Base-by-base conservation (phyloP, 2,888 invertebrate genomes). In the Aporophyla nigra region DNA sequence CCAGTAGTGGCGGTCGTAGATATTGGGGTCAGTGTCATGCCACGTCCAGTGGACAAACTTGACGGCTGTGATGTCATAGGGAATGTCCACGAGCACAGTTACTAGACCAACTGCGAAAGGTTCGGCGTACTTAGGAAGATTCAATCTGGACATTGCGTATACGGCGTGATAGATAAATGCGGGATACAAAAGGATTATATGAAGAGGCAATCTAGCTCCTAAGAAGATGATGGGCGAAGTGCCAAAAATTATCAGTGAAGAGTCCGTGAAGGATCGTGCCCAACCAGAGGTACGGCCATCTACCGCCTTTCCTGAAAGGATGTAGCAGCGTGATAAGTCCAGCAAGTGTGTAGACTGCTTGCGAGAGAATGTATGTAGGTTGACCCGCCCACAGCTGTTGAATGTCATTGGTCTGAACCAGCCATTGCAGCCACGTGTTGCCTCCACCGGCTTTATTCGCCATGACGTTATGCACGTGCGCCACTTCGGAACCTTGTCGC, bases 41-140 rank as follows among this genome's bases (percentile, higher is more conserved):
- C 98, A 98, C 2, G 98, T 98, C 98, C 98, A 98, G 95, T 98
- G 98, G 24, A 98, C 94, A 91, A 98, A 98, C 92, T 98, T 98
- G 19, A 98, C 97, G 1, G 98, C 97, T 77, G 98, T 97, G 70
- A 98, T 98, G 90, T 98, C 98, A 91, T 98, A 98, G 0, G 98
- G 98, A 66, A 98, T 95, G 91, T 98, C 98, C 56, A 98, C 97
- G 65, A 98, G 95, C 0, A 98, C 98, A 0, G 97, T 97, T 9
- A 97, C 95, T 51, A 98, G 92, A 0, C 98, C 98, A 21, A 98
- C 98, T 0, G 97, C 97, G 87, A 97, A 97, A 0, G 97, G 97
- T 84, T 97, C 97, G 0, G 97, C 96, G 94, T 97, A 97, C 70
- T 90, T 92, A 0, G 97, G 97, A 61, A 97, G 92, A 76, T 96